Conservation (phyloP, 2,797 vertebrate species). For the Cyprinella venusta region DNA sequence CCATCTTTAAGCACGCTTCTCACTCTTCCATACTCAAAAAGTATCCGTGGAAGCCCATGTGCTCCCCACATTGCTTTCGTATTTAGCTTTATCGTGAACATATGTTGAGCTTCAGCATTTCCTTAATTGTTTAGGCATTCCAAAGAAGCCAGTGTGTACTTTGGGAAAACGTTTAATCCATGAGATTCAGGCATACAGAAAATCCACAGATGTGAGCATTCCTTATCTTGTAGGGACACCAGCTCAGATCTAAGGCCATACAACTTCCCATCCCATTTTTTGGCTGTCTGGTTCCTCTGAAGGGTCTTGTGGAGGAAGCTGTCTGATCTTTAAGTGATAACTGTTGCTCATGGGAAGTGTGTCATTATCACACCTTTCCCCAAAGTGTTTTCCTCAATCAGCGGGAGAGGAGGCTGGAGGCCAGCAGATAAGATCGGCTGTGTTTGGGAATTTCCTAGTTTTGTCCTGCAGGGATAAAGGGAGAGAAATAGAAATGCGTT, state of each 20-base stretch:
- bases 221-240: conserved; percentile 25
- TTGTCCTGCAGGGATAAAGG: conserved; percentile 17
- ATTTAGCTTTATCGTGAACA: conserved; percentile 53
- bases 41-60: conserved; percentile 1
- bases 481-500: neutral
- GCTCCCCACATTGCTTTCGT: conserved; percentile 49
- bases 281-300: neutral
- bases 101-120: conserved; percentile 49
- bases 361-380: conserved; percentile 39
- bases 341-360: conserved; percentile 35
- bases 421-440: conserved; percentile 13
- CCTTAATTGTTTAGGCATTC: conserved; percentile 49
- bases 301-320: conserved; percentile 24
- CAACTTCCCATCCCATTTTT: neutral
- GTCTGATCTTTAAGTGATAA: conserved; percentile 36
- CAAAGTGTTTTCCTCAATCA: conserved; percentile 33
- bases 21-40: conserved; percentile 19
- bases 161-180: conserved; percentile 36
- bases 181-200: conserved; percentile 30
- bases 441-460: conserved; percentile 41
- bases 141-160: conserved; percentile 38
- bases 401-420: conserved; percentile 18
- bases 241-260: conserved; percentile 12
- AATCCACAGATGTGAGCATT: conserved; percentile 21
- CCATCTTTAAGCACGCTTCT: conserved; percentile 32